These are phyloP conservation scores for Labia minor DNA, from an alignment of 2,888 invertebrate species.

Conservation along the genomic window DNA sequence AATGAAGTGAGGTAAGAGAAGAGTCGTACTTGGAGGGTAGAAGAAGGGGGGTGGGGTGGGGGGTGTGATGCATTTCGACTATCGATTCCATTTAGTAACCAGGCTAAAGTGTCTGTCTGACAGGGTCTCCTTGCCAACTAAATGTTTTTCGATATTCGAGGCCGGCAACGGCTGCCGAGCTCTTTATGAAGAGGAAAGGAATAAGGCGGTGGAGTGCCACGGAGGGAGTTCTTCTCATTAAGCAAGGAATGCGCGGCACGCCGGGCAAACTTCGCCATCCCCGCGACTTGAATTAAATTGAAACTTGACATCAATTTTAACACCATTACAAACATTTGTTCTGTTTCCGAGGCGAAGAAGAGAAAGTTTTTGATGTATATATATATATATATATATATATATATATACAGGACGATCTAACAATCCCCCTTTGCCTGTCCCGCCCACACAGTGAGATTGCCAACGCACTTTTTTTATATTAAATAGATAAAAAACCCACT, in stretches of 20 bases:
- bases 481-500: neutral
- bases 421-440: neutral
- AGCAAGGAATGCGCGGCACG: constrained; percentile 8
- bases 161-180: too few species aligned
- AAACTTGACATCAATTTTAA: constrained; percentile 13
- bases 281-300: constrained; percentile 13
- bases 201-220: neutral
- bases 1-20: too few species aligned
- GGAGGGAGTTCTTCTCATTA: constrained; percentile 1
- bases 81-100: too few species aligned
- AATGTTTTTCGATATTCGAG: constrained; percentile 5
- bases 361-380: constrained; percentile 13
- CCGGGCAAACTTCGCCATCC: constrained; percentile 3
- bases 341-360: constrained; percentile 13
- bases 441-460: neutral
- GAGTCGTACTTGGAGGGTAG: too few species aligned
- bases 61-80: too few species aligned
- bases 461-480: neutral
- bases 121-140: neutral
- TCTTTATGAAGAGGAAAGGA: neutral
- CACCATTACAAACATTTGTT: constrained; percentile 7
- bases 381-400: neutral
- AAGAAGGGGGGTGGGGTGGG: too few species aligned
- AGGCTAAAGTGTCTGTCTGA: too few species aligned
- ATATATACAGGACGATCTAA: neutral